Conservation (phyloP, 2,797 vertebrate genomes). For the Sus cebifrons region DNA sequence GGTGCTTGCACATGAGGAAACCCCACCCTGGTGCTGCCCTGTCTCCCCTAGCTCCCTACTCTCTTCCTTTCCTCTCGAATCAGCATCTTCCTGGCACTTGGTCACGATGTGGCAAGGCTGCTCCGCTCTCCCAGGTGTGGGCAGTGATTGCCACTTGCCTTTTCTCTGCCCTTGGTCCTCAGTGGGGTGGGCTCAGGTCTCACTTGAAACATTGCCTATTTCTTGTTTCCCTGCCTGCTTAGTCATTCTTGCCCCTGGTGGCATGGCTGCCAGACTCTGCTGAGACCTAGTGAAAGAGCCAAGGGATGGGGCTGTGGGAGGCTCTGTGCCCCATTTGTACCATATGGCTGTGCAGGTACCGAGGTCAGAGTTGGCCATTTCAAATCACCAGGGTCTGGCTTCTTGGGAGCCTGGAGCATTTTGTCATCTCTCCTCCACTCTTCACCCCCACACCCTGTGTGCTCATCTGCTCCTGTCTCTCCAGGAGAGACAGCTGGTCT, state of each 20-base stretch:
- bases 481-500: neutral
- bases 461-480: neutral
- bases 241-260: neutral
- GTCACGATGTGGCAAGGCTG: neutral
- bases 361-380: neutral
- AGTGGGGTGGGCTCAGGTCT: neutral
- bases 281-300: neutral
- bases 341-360: neutral
- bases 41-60: no score
- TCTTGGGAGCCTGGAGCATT: neutral
- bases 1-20: neutral
- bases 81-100: neutral
- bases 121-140: neutral
- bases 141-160: fast-evolving
- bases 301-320: neutral
- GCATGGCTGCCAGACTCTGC: neutral
- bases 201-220: neutral
- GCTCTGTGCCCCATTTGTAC: neutral
- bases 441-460: fast-evolving
- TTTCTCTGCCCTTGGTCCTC: neutral
- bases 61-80: neutral
- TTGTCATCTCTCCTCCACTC: neutral
- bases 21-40: neutral
- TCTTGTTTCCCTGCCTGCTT: neutral
- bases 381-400: fast-evolving